Evolutionary conservation across 2,113 vertebrate genomes (phyloP), one percentile per base, ranked within the genome.

Genomic region (Corythaeola cristata): DNA sequence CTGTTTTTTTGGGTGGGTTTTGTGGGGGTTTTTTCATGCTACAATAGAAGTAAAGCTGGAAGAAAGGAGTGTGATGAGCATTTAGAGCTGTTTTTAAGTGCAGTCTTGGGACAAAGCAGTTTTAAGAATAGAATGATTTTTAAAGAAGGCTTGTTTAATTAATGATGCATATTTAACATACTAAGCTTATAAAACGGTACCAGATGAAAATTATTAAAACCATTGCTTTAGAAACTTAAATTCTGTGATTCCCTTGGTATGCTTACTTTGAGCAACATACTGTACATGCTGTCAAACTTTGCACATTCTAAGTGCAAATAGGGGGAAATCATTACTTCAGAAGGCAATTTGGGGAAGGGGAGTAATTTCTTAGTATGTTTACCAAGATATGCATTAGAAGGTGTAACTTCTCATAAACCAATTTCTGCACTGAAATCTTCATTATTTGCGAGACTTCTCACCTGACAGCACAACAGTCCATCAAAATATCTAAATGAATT

Each of bases 1-100:
- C 56, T 53, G 1, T 0, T 3, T 50, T 67, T 72, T 56, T 7
- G 22, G 7, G 1, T 49, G 3, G 1, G 5, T 13, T 30, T 12
- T 8, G 9, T 44, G 41, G 41, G 28, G 17, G 33, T 24, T 79
- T 89, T 89, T 59, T 37, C 66, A 33, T 7, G 1, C 22, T 56
- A 24, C 12, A 28, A 1, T 15, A 78, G 73, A 63, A 78, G 17
- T 27, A 45, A 60, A 33, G 23, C 52, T 85, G 53, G 27, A 84
- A 87, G 53, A 55, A 47, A 14, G 64, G 41, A 39, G 6, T 44
- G 18, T 58, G 49, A 12, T 85, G 21, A 37, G 12, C 30, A 17
- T 90, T 33, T 59, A 32, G 53, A 76, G 19, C 21, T 69, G 18
- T 78, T 76, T 4, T 41, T 52, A 52, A 50, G 23, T 64, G 49